Base-by-base conservation (phyloP, 2,113 vertebrate species). In the Psittacula cyanocephala region DNA sequence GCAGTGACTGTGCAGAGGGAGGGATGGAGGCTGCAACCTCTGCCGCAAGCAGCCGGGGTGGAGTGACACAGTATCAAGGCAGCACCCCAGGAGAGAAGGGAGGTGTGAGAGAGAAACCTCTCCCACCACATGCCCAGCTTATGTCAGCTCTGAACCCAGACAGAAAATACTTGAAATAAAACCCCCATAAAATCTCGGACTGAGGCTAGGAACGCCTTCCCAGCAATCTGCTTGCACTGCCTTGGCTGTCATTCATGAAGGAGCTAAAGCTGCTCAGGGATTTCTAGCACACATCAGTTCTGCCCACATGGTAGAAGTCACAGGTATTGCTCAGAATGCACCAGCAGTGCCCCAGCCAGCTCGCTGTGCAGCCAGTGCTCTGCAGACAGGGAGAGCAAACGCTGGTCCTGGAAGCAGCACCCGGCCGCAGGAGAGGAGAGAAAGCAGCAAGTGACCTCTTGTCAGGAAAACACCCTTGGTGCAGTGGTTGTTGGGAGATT, bases 1-100 rank as follows among this genome's bases (percentile, higher is more conserved):
- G 79, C 86, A 86, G 94, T 28, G 24, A 67, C 64, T 49, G 85
- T 68, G 87, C 67, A 85, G 84, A 84, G 84, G 79, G 93, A 92
- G 84, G 86, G 82, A 88, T 22, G 70, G 74, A 87, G 85, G 88
- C 91, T 50, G 70, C 83, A 85, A 11, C 59, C 27, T 80, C 72
- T 55, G 27, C 1, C 2, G 53, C 27, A 83, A 91, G 88, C 41
- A 82, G 77, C 68, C 10, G 8, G 44, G 91, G 88, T 74, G 90
- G 90, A n/a, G 88, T 77, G 67, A 72, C 47, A 29, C 24, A 62
- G 78, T 33, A 91, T 65, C 57, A 68, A 79, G 84, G 78, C 39
- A 92, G 80, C 70, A 85, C 62, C 92, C 43, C 13, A 0, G 15
- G 76, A 92, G 83, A 33, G 77, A 59, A 90, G 81, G 55, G 59